Evolutionary conservation across 2,888 invertebrate genomes (phyloP).

Genomic region (Anagyrus pseudococci): DNA sequence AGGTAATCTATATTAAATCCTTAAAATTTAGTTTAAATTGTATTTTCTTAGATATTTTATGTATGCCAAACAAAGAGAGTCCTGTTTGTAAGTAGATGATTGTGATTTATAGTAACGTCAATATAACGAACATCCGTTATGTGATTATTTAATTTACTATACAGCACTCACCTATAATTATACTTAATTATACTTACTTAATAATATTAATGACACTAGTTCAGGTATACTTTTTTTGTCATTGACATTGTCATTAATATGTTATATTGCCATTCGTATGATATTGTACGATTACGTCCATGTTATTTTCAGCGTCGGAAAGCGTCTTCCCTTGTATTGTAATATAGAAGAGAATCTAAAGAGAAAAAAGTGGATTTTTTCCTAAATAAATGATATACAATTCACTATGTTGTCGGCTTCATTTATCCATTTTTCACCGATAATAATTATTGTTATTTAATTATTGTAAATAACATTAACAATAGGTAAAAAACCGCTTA

Average conservation of each 20-base stretch:
- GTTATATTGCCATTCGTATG: conserved; percentile 22
- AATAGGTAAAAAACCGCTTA: background rate
- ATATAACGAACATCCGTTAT: conserved; percentile 6
- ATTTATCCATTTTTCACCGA: conserved; percentile 11
- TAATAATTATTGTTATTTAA: too few species aligned
- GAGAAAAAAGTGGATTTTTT: conserved; percentile 25
- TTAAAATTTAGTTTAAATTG: conserved; percentile 17
- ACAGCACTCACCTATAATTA: conserved; percentile 20
- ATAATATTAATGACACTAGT: conserved; percentile 20
- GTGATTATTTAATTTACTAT: conserved; percentile 23
- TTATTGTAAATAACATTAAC: background rate
- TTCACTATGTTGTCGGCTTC: conserved; percentile 18
- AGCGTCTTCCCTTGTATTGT: conserved; percentile 31
- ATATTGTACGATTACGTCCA: conserved; percentile 2
- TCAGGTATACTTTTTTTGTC: conserved; percentile 7
- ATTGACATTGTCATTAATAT: conserved; percentile 21
- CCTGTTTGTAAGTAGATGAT: conserved; percentile 24
- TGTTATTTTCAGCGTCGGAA: conserved; percentile 20
- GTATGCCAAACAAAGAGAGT: conserved; percentile 14
- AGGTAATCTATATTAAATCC: conserved; percentile 8
- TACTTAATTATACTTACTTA: conserved; percentile 29
- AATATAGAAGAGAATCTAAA: background rate
- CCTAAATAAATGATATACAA: conserved; percentile 31
- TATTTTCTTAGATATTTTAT: conserved; percentile 27
- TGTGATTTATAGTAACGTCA: conserved; percentile 18